phyloP scores from a whole-genome alignment of 2,797 vertebrate genomes.

The Epinephelus awoara region DNA sequence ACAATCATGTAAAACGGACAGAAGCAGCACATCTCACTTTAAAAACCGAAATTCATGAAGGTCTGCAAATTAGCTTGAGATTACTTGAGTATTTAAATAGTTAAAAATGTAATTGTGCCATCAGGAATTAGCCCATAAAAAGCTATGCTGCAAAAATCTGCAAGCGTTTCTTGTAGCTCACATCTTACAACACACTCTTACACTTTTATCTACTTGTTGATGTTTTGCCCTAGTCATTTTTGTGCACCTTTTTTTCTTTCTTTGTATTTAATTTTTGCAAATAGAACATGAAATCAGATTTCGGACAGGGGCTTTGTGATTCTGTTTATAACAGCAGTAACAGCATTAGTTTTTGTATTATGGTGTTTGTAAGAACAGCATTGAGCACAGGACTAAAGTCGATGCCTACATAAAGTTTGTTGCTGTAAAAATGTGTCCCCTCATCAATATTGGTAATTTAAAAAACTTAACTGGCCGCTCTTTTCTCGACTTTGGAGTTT shows the following conservation, averaged over 20 bases:
- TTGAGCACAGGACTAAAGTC: not conserved
- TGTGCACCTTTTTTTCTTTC: not conserved
- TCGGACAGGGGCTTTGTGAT: not conserved
- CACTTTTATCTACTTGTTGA: not conserved
- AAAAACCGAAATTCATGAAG: not conserved
- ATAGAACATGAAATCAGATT: not conserved
- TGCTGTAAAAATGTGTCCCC: not conserved
- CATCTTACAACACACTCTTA: not conserved
- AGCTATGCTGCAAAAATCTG: not conserved
- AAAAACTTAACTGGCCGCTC: not conserved
- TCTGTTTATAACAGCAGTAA: not conserved
- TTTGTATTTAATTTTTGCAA: not conserved
- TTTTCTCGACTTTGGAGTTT: conserved; percentile 13
- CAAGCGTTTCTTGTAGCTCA: not conserved
- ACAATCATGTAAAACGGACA: not conserved
- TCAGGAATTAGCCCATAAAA: not conserved
- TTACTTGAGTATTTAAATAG: not conserved
- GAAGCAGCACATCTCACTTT: not conserved
- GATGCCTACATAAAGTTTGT: not conserved
- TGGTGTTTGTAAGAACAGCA: not conserved
- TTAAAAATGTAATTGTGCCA: not conserved
- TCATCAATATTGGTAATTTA: not conserved
- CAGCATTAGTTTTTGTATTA: not conserved
- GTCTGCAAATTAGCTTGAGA: not conserved
- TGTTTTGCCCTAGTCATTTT: not conserved